Percentiles rank a stretch among this genome's conserved stretches.
These are phyloP conservation scores for Urocitellus parryii DNA, from an alignment of 2,113 vertebrate species.

Conservation along the genomic window DNA sequence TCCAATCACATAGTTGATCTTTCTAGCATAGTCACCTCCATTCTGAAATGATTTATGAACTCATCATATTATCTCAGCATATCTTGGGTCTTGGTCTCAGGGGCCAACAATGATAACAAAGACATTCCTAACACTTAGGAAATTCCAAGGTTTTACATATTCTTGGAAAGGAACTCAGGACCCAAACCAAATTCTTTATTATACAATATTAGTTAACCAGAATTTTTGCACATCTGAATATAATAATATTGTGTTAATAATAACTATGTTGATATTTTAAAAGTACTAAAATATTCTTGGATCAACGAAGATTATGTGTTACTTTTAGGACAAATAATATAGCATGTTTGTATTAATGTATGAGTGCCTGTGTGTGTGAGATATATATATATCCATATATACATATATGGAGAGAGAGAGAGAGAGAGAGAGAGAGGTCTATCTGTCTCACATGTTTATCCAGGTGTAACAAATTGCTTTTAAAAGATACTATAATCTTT, in stretches of 20 bases:
- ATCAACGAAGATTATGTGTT: constrained; percentile 3
- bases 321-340: background rate
- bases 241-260: background rate
- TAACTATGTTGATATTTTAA: background rate
- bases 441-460: background rate
- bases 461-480: constrained; percentile 10
- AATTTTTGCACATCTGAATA: background rate
- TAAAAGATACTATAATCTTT: background rate
- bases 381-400: too few species aligned
- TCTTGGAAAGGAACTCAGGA: background rate
- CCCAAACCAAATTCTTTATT: background rate
- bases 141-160: background rate
- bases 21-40: background rate
- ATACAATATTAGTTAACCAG: background rate
- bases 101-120: background rate
- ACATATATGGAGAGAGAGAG: too few species aligned
- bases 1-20: background rate
- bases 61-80: background rate
- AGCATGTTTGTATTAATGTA: too few species aligned
- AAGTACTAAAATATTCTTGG: background rate
- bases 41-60: background rate
- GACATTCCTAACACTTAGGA: background rate
- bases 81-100: background rate
- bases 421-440: too few species aligned
- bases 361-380: too few species aligned